phyloP scores from a whole-genome alignment of 2,113 vertebrate genomes.

The Urocitellus parryii region DNA sequence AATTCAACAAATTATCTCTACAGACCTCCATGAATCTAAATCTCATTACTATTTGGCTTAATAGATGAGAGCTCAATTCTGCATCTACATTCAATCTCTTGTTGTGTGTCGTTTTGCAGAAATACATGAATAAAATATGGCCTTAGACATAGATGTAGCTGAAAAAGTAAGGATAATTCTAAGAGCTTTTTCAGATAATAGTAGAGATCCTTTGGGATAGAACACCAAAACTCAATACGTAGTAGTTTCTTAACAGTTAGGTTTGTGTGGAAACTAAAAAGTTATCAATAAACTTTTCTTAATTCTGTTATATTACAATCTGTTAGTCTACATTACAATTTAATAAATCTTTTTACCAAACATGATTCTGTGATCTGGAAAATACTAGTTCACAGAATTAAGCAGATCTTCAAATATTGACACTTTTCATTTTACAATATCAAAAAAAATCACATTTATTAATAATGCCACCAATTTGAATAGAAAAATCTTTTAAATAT shows the following conservation, averaged over 20 bases:
- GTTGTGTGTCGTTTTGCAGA: neutral
- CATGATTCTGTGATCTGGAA: slow-evolving; percentile 1
- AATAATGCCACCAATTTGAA: neutral
- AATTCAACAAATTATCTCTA: neutral
- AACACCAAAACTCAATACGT: neutral
- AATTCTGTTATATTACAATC: neutral
- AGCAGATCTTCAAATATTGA: neutral
- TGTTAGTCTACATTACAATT: neutral
- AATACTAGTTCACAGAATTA: neutral
- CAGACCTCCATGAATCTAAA: neutral
- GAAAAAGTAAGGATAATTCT: neutral
- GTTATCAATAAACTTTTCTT: neutral
- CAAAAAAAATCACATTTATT: neutral
- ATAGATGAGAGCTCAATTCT: slow-evolving; percentile 24
- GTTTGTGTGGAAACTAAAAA: neutral
- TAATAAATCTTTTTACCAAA: neutral
- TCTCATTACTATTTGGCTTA: neutral
- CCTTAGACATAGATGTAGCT: neutral
- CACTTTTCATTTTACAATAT: neutral
- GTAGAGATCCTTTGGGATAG: neutral
- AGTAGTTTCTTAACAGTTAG: neutral
- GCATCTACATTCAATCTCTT: neutral
- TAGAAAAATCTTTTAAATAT: slow-evolving; percentile 42
- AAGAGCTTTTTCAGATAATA: neutral
- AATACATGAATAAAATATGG: slow-evolving; percentile 6